These are phyloP conservation scores for Oriolus oriolus DNA, from an alignment of 2,113 vertebrate genomes.

Conservation along the genomic window DNA sequence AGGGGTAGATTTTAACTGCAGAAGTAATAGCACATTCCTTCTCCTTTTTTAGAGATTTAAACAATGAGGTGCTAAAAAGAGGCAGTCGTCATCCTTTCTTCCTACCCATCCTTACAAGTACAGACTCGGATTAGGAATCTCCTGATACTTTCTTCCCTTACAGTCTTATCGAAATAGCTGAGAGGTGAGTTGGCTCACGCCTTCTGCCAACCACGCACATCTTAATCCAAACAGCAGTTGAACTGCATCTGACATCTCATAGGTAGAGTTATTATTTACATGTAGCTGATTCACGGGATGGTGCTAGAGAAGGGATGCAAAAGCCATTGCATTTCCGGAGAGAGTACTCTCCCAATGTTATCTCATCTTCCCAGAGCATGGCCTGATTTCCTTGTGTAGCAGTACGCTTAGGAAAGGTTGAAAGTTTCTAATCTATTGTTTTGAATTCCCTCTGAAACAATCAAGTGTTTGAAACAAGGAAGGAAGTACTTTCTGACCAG, in stretches of 20 bases:
- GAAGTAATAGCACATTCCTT: not conserved
- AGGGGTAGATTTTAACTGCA: not conserved
- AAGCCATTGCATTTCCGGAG: constrained; percentile 31
- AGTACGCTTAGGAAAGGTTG: not conserved
- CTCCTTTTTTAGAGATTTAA: not conserved
- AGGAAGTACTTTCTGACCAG: constrained; percentile 72
- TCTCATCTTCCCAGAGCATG: constrained; percentile 42
- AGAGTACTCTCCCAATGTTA: constrained; percentile 34
- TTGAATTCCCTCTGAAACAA: constrained; percentile 53
- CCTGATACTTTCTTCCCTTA: not conserved
- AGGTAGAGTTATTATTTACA: not conserved
- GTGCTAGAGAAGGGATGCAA: not conserved
- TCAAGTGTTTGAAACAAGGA: constrained; percentile 60
- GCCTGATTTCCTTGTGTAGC: constrained; percentile 40
- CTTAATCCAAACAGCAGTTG: not conserved
- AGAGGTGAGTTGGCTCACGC: not conserved
- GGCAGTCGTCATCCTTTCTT: not conserved
- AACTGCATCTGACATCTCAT: not conserved
- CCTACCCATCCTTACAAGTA: not conserved
- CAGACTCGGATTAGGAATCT: not conserved
- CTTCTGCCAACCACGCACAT: not conserved
- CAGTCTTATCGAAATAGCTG: not conserved
- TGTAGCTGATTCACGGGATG: not conserved
- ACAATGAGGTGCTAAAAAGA: not conserved
- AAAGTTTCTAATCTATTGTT: constrained; percentile 12